These are phyloP conservation scores for Chelon auratus DNA, from an alignment of 2,797 vertebrate genomes.

Conservation along the genomic window DNA sequence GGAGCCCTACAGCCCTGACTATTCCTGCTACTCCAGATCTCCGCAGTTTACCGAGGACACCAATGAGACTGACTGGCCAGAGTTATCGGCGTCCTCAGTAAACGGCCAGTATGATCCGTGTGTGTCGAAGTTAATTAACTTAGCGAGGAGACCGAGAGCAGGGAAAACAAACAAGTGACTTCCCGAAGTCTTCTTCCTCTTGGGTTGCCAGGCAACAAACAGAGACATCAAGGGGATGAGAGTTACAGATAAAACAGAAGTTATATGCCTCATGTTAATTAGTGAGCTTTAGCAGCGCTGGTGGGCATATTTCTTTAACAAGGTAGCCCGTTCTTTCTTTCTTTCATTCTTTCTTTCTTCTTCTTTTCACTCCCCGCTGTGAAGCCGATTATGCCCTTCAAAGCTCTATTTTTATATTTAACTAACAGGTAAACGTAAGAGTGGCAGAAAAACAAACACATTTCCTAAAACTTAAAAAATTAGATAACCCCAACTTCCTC, in stretches of 20 bases:
- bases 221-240: background rate
- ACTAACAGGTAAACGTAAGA: background rate
- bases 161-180: background rate
- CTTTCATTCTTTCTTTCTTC: background rate
- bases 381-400: background rate
- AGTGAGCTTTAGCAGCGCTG: background rate
- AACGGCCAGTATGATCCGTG: too few relatives aligned
- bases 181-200: background rate
- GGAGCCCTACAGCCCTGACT: too few relatives aligned
- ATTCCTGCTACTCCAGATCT: too few relatives aligned
- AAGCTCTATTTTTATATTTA: background rate
- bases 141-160: background rate
- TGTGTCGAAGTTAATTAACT: background rate
- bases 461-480: background rate
- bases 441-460: background rate
- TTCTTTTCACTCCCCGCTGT: background rate
- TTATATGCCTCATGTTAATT: conserved; percentile 7
- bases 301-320: background rate
- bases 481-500: too few relatives aligned
- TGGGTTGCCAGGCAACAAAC: conserved; percentile 7
- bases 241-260: background rate
- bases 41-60: too few relatives aligned
- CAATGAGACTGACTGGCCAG: too few relatives aligned
- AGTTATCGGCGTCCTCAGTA: too few relatives aligned
- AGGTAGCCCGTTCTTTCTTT: too few relatives aligned